These are phyloP conservation scores for Barypeithes pellucidus DNA, from an alignment of 2,888 invertebrate species.

Conservation along the genomic window DNA sequence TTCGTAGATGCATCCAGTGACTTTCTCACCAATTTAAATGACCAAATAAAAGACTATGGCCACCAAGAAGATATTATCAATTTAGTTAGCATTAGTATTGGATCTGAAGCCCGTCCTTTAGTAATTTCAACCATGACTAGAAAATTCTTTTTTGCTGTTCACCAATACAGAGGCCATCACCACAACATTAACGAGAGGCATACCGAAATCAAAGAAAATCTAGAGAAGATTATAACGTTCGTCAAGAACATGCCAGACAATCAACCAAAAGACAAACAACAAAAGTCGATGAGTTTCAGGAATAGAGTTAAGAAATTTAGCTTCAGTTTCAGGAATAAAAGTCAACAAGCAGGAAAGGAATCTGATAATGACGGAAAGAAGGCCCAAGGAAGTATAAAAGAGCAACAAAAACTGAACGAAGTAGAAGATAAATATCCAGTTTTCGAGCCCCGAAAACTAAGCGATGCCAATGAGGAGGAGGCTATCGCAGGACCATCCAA, in stretches of 20 bases:
- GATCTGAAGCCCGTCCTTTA: constrained; percentile 55
- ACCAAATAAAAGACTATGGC: constrained; percentile 60
- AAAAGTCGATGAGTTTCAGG: neutral
- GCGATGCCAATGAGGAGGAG: neutral
- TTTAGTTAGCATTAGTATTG: constrained; percentile 57
- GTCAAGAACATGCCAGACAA: neutral
- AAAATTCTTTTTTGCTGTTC: constrained; percentile 63
- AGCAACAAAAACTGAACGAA: neutral
- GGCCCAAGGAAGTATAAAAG: neutral
- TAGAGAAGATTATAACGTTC: constrained; percentile 41
- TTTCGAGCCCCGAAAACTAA: neutral
- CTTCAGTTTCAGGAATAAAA: constrained; percentile 8
- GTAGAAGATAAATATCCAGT: neutral
- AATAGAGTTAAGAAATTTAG: neutral
- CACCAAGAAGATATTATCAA: constrained; percentile 62
- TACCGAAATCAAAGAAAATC: constrained; percentile 23
- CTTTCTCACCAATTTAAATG: constrained; percentile 59
- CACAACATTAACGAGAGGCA: constrained; percentile 53
- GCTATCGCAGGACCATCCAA: neutral
- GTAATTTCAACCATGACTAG: constrained; percentile 65
- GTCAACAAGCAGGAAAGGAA: neutral
- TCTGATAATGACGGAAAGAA: neutral
- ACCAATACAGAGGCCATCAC: constrained; percentile 60
- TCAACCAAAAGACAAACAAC: neutral
- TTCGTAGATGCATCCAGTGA: constrained; percentile 24